Conservation (phyloP, 35 echinoderm and acorn worm genomes). For the Heliocidaris erythrogramma region DNA sequence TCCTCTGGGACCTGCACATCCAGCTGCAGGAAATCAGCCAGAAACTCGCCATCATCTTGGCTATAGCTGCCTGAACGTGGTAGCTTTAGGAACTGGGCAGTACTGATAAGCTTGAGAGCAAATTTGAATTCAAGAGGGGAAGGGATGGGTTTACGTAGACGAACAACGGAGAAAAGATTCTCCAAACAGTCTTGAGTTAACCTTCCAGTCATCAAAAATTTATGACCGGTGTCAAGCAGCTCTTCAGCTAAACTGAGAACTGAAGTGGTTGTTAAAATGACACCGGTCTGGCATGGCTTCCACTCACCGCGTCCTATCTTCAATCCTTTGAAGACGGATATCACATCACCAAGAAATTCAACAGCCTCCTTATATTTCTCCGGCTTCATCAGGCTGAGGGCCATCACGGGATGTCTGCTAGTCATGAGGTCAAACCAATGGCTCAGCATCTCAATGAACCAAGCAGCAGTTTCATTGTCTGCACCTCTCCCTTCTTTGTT, state of each 20-base stretch:
- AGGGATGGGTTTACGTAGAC: constrained; percentile 44
- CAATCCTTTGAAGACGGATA: constrained; percentile 17
- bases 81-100: constrained; percentile 44
- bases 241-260: constrained; percentile 34
- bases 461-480: not conserved
- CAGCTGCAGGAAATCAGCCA: constrained; percentile 46
- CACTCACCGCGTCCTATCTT: constrained; percentile 35
- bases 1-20: too few species aligned
- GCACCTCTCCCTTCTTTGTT: not conserved
- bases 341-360: not conserved
- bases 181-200: constrained; percentile 58
- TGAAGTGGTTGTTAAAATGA: constrained; percentile 25
- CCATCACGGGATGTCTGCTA: constrained; percentile 64
- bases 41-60: constrained; percentile 31
- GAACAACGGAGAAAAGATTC: constrained; percentile 44
- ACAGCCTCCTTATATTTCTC: not conserved
- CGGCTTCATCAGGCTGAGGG: constrained; percentile 24
- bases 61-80: constrained; percentile 38
- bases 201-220: constrained; percentile 37
- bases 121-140: constrained; percentile 53
- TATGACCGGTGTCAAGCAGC: constrained; percentile 25
- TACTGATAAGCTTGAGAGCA: constrained; percentile 34
- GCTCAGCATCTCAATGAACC: constrained; percentile 48
- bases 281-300: constrained; percentile 54
- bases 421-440: constrained; percentile 62